Percentiles rank a stretch among this genome's conserved stretches.
These are phyloP conservation scores for Colistium nudipinnis DNA, from an alignment of 2,113 vertebrate genomes.

Conservation along the genomic window DNA sequence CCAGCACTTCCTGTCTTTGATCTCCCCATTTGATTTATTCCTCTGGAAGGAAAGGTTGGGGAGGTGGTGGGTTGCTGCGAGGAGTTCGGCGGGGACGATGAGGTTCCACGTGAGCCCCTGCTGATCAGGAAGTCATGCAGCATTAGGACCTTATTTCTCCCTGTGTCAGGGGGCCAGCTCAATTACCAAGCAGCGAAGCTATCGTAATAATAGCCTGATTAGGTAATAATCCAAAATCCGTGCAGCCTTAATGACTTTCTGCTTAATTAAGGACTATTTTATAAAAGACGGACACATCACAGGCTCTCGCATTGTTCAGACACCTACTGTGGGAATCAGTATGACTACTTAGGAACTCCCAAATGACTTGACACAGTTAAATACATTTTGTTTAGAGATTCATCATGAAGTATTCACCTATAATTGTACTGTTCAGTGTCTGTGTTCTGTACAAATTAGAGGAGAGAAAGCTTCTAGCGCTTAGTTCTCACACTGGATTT, in stretches of 20 bases:
- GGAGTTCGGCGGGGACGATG: slow-evolving; percentile 25
- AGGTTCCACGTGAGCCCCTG: slow-evolving; percentile 45
- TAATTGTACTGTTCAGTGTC: slow-evolving; percentile 57
- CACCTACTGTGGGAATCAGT: slow-evolving; percentile 68
- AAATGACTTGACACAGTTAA: slow-evolving; percentile 48
- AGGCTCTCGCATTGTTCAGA: slow-evolving; percentile 61
- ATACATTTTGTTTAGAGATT: slow-evolving; percentile 27
- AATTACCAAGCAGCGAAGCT: slow-evolving; percentile 74
- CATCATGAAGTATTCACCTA: slow-evolving; percentile 47
- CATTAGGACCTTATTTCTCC: slow-evolving; percentile 60
- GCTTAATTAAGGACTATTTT: slow-evolving; percentile 73
- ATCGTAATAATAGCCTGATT: slow-evolving; percentile 79
- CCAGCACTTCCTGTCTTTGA: slow-evolving; percentile 76
- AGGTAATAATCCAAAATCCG: slow-evolving; percentile 80
- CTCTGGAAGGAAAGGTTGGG: slow-evolving; percentile 48
- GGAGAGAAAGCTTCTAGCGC: slow-evolving; percentile 50
- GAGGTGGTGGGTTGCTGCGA: slow-evolving; percentile 13
- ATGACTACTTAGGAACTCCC: slow-evolving; percentile 36
- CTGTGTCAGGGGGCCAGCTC: slow-evolving; percentile 66
- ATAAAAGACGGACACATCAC: slow-evolving; percentile 61
- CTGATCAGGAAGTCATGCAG: slow-evolving; percentile 42
- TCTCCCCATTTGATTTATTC: slow-evolving; percentile 69
- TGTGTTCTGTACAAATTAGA: slow-evolving; percentile 39
- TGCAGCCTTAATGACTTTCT: slow-evolving; percentile 83
- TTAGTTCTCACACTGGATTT: slow-evolving; percentile 66